phyloP scores from a whole-genome alignment of 2,113 vertebrate genomes.

The Hippocampus abdominalis region DNA sequence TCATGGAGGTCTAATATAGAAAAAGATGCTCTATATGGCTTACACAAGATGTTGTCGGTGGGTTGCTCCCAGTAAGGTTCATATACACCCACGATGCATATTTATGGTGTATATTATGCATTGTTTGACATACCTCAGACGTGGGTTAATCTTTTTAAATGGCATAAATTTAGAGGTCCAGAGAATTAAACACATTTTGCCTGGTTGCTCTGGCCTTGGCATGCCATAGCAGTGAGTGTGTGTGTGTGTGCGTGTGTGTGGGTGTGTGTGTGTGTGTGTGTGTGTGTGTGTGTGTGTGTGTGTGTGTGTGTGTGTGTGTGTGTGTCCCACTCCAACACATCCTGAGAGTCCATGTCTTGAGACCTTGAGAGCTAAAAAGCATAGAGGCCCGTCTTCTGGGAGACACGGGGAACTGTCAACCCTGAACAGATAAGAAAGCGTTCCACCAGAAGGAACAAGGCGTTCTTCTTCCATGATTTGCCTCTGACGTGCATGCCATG shows the following conservation, averaged over 20 bases:
- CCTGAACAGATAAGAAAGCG: slow-evolving; percentile 76
- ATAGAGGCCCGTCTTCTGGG: slow-evolving; percentile 64
- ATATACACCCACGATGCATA: background rate
- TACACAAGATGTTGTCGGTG: background rate
- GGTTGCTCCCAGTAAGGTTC: background rate
- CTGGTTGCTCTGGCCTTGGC: slow-evolving; percentile 61
- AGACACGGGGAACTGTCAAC: slow-evolving; percentile 55
- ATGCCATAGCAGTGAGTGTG: slow-evolving; percentile 42
- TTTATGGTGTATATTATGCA: background rate
- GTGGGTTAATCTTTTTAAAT: background rate
- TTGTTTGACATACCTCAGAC: background rate
- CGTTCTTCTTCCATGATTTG: slow-evolving; percentile 65
- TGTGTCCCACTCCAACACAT: slow-evolving; percentile 55
- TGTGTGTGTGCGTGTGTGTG: slow-evolving; percentile 13
- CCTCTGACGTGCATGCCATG: slow-evolving; percentile 68
- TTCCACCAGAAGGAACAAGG: slow-evolving; percentile 68
- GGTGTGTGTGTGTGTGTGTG: slow-evolving; percentile 20
- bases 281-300: slow-evolving; percentile 30
- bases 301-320: slow-evolving; percentile 22
- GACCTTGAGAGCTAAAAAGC: slow-evolving; percentile 79
- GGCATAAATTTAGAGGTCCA: slow-evolving; percentile 15
- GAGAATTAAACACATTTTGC: slow-evolving; percentile 37
- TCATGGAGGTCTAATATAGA: no score
- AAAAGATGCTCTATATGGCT: no score
- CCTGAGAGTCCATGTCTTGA: slow-evolving; percentile 79